Conservation (phyloP, 2,113 vertebrate genomes). For the Odobenus rosmarus region DNA sequence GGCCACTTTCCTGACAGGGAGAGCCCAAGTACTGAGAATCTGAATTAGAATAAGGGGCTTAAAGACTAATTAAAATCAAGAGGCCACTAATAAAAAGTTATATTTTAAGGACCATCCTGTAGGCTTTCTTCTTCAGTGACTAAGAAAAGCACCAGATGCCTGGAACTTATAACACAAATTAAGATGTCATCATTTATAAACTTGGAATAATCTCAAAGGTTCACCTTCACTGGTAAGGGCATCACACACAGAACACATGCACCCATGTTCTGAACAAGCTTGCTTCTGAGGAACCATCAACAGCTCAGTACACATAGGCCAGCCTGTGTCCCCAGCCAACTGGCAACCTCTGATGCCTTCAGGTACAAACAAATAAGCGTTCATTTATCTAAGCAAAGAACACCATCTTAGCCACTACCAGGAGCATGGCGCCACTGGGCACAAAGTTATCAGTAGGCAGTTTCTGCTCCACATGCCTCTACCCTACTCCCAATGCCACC, state of each 20-base stretch:
- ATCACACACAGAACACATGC: neutral
- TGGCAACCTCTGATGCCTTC: neutral
- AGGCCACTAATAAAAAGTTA: neutral
- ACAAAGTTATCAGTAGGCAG: neutral
- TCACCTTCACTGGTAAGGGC: neutral
- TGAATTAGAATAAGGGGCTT: neutral
- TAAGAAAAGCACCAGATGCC: slow-evolving; percentile 25
- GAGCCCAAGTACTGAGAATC: neutral
- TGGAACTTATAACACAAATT: neutral
- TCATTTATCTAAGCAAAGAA: neutral
- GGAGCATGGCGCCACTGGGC: neutral
- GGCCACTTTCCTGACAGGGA: neutral
- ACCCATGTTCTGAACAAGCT: neutral
- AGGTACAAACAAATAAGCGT: neutral
- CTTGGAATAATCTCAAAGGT: neutral
- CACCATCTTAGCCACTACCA: neutral
- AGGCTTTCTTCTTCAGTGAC: slow-evolving; percentile 33
- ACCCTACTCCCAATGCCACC: neutral
- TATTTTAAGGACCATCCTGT: slow-evolving; percentile 10
- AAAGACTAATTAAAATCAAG: slow-evolving; percentile 34
- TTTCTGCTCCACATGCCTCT: neutral
- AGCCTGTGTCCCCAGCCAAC: neutral
- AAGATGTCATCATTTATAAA: slow-evolving; percentile 36
- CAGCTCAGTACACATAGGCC: neutral
- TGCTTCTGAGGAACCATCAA: neutral